phyloP scores from a whole-genome alignment of 2,113 vertebrate species.

The Piaya cayana region DNA sequence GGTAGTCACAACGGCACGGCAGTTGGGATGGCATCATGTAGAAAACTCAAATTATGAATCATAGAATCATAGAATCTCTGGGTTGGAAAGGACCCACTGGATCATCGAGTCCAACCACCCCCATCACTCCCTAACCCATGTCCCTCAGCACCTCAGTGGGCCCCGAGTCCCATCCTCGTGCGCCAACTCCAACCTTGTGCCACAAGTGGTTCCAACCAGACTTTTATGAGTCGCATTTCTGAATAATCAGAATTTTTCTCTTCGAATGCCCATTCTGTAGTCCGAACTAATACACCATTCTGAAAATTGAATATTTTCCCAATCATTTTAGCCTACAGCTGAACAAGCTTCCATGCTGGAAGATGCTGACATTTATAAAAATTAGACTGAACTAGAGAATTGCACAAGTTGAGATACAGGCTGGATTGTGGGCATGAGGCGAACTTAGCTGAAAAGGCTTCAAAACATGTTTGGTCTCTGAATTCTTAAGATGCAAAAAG shows the following conservation, averaged over 20 bases:
- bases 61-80: too few species aligned
- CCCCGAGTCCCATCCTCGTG: too few species aligned
- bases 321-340: slow-evolving; percentile 33
- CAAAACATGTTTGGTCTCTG: not conserved
- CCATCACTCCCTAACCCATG: too few species aligned
- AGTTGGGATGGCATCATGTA: not conserved
- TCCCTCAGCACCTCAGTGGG: too few species aligned
- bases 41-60: not conserved
- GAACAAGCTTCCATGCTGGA: not conserved
- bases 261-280: not conserved
- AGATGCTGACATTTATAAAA: not conserved
- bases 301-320: slow-evolving; percentile 38
- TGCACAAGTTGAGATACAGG: not conserved
- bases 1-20: not conserved
- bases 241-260: not conserved
- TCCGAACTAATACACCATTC: not conserved
- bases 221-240: not conserved
- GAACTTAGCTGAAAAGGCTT: not conserved
- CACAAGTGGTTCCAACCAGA: too few species aligned
- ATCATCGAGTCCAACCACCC: too few species aligned
- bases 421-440: not conserved
- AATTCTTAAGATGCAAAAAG: slow-evolving; percentile 5
- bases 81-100: too few species aligned
- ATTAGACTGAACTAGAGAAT: not conserved
- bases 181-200: too few species aligned